These are phyloP conservation scores for Anser brachyrhynchus DNA, from an alignment of 2,113 vertebrate genomes.

Conservation along the genomic window DNA sequence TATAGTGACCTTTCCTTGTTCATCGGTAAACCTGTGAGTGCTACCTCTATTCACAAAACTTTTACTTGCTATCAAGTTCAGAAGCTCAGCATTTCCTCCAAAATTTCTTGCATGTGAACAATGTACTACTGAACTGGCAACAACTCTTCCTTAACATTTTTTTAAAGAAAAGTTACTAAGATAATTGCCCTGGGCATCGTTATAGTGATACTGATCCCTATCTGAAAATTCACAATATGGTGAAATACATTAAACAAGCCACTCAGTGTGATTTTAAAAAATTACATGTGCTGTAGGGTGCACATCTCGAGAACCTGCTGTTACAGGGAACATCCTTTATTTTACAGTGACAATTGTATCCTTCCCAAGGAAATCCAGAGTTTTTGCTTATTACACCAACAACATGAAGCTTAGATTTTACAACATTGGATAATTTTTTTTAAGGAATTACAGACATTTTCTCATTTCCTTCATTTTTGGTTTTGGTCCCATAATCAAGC, in stretches of 20 bases:
- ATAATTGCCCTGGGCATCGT: background rate
- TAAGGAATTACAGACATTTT: conserved; percentile 1
- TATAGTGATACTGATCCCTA: background rate
- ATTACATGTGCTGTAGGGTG: background rate
- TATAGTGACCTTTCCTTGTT: background rate
- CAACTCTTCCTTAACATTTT: background rate
- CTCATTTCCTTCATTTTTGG: background rate
- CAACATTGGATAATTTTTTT: background rate
- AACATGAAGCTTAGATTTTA: background rate
- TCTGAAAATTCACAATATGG: background rate
- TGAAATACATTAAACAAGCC: background rate
- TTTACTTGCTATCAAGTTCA: background rate
- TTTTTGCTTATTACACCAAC: background rate
- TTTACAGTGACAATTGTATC: background rate
- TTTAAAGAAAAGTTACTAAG: background rate
- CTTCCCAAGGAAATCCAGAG: background rate
- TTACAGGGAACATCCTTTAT: background rate
- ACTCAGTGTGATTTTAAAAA: background rate
- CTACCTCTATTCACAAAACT: background rate
- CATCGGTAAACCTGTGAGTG: background rate
- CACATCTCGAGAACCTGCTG: background rate
- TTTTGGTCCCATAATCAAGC: background rate
- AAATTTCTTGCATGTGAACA: background rate
- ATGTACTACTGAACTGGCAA: background rate
- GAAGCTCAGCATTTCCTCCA: background rate